Conservation (phyloP, 2,888 invertebrate genomes). For the Epinotia demarniana region DNA sequence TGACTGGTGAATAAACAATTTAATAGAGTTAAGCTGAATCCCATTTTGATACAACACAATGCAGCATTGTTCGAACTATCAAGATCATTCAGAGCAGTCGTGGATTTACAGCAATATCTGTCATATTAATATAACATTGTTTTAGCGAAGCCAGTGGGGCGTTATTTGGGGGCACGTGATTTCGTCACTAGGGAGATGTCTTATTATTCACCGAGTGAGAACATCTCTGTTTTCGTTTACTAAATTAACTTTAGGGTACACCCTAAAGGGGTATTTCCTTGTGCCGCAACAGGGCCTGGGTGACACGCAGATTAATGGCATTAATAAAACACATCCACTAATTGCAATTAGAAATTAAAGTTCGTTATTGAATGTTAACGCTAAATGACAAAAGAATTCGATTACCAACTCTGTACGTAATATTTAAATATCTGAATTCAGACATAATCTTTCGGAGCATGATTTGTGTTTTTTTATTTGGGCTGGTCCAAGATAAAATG, state of each 20-base stretch:
- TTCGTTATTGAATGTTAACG: constrained; percentile 34
- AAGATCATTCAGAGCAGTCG: constrained; percentile 59
- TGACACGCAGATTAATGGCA: constrained; percentile 69
- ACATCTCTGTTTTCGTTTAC: constrained; percentile 73
- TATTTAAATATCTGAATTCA: neutral
- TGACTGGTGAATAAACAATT: constrained; percentile 43
- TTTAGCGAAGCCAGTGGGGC: constrained; percentile 51
- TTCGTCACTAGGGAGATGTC: constrained; percentile 73
- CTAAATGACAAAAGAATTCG: constrained; percentile 12
- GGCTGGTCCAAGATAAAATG: too few species aligned
- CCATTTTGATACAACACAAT: constrained; percentile 55
- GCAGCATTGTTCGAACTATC: constrained; percentile 60
- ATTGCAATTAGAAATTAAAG: constrained; percentile 59
- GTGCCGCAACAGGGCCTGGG: constrained; percentile 59
- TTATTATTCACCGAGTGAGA: constrained; percentile 71
- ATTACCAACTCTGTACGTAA: constrained; percentile 1
- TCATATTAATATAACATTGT: constrained; percentile 59
- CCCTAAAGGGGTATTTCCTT: constrained; percentile 65
- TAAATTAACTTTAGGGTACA: constrained; percentile 71
- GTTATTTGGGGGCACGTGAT: constrained; percentile 61
- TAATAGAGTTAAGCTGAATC: constrained; percentile 50
- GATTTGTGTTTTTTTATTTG: too few species aligned
- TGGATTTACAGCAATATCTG: constrained; percentile 59
- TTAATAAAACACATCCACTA: constrained; percentile 69
- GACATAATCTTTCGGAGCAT: neutral